A percentile compares a stretch with the other conserved stretches of the same genome.
These are phyloP conservation scores for Kryptolebias ocellatus DNA, from an alignment of 2,797 vertebrate genomes.

Conservation along the genomic window DNA sequence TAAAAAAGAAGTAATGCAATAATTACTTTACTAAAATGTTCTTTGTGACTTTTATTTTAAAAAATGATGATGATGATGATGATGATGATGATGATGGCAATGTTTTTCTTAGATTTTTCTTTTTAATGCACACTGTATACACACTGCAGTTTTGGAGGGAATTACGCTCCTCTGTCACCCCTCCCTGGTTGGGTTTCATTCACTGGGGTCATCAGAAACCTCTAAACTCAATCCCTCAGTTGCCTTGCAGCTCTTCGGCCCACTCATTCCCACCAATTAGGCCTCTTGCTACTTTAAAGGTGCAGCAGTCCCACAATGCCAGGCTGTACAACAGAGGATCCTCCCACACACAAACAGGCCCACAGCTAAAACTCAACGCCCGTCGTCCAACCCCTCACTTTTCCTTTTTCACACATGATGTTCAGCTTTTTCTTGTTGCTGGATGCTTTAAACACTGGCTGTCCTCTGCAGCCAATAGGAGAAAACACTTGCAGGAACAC, in stretches of 20 bases:
- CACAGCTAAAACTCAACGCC: constrained; percentile 26
- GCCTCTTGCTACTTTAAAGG: constrained; percentile 53
- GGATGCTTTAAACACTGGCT: constrained; percentile 15
- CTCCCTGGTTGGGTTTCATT: constrained; percentile 46
- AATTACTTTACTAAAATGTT: neutral
- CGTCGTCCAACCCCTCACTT: constrained; percentile 8
- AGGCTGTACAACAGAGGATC: constrained; percentile 29
- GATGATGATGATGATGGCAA: no score
- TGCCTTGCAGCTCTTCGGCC: constrained; percentile 47
- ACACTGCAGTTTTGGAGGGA: neutral
- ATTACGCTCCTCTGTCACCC: neutral
- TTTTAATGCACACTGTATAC: neutral
- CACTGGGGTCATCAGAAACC: constrained; percentile 41
- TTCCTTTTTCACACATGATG: constrained; percentile 20
- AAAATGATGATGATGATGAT: no score
- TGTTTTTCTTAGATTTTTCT: neutral
- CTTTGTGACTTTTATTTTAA: neutral
- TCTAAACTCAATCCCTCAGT: constrained; percentile 36
- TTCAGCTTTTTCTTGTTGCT: constrained; percentile 32
- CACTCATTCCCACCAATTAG: constrained; percentile 61
- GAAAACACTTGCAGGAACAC: constrained; percentile 9
- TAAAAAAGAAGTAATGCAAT: neutral
- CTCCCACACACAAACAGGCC: constrained; percentile 29
- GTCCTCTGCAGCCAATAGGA: constrained; percentile 11
- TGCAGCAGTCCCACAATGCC: constrained; percentile 47